A percentile compares a stretch with the other conserved stretches of the same genome.
These are phyloP conservation scores for Polydrusus pterygomalis DNA, from an alignment of 2,888 invertebrate species.

Conservation along the genomic window DNA sequence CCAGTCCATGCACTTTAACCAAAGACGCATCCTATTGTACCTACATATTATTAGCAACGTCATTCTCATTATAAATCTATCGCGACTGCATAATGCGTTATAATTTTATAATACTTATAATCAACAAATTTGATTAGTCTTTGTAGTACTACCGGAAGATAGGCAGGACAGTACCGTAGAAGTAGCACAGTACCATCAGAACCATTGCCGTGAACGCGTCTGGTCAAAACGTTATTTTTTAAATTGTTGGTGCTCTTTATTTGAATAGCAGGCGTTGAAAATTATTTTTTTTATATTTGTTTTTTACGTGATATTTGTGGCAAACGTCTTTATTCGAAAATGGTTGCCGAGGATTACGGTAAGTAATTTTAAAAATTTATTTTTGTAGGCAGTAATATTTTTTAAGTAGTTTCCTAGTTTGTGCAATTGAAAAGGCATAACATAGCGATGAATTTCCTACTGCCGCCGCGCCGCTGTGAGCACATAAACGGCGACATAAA, in stretches of 20 bases:
- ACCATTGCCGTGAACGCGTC: background rate
- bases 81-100: background rate
- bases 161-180: background rate
- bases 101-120: too few relatives aligned
- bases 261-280: too few relatives aligned
- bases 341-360: conserved; percentile 32
- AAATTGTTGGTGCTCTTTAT: background rate
- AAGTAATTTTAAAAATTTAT: background rate
- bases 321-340: background rate
- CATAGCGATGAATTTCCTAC: too few relatives aligned
- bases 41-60: too few relatives aligned
- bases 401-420: too few relatives aligned
- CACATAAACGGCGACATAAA: too few relatives aligned
- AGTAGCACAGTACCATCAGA: background rate
- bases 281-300: background rate
- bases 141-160: conserved; percentile 1
- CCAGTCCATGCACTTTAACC: too few relatives aligned
- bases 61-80: too few relatives aligned
- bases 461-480: too few relatives aligned
- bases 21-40: too few relatives aligned
- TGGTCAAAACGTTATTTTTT: background rate
- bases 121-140: conserved; percentile 5
- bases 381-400: background rate
- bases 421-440: too few relatives aligned
- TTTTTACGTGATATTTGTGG: background rate